phyloP scores from a whole-genome alignment of 1,140 invertebrate genomes.

The Adelges cooleyi region DNA sequence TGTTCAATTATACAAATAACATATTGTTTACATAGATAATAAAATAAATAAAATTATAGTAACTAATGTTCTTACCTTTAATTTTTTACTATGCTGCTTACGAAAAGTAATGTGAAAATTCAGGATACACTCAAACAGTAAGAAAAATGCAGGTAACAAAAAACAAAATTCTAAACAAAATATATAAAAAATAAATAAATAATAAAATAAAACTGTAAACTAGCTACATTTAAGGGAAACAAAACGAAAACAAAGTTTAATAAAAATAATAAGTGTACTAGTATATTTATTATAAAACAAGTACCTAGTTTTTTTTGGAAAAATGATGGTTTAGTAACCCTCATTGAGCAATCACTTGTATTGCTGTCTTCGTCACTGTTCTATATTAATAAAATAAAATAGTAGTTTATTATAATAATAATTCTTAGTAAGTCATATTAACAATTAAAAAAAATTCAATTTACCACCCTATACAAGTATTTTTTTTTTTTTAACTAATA shows the following conservation, averaged over 20 bases:
- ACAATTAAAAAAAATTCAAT: too few species aligned
- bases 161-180: conserved; percentile 30
- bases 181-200: conserved; percentile 13
- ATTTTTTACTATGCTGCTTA: conserved; percentile 43
- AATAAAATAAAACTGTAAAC: conserved; percentile 20
- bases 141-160: conserved; percentile 32
- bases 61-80: conserved; percentile 44
- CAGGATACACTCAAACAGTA: conserved; percentile 18
- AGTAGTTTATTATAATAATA: conserved; percentile 26
- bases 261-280: background rate
- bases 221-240: background rate
- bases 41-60: too few species aligned
- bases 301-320: conserved; percentile 43
- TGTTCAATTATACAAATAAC: too few species aligned
- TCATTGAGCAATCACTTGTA: conserved; percentile 37
- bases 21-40: too few species aligned
- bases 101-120: conserved; percentile 30
- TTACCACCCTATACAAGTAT: too few species aligned
- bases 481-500: too few species aligned
- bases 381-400: conserved; percentile 39
- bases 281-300: background rate
- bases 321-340: conserved; percentile 38
- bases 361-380: conserved; percentile 41
- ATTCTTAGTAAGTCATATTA: conserved; percentile 30
- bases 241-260: too few species aligned